Base-by-base conservation (phyloP, 2,797 vertebrate species). In the Mormyrus proboscirostris region DNA sequence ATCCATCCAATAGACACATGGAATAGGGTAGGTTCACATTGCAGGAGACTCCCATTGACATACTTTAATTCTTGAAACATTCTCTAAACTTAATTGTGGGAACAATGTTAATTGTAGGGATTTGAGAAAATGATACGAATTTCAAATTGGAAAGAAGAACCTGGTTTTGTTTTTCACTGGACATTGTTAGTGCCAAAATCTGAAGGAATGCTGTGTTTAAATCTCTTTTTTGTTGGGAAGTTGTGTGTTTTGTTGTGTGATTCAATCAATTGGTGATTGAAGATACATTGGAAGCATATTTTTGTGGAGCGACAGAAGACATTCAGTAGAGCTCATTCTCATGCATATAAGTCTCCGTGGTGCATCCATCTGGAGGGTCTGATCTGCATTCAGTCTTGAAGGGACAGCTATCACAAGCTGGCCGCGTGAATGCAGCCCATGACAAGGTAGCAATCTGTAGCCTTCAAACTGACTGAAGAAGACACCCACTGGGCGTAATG, bases 361-460 rank as follows among this genome's bases (percentile, higher is more conserved):
- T 25, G 49, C 2, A 53, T 53, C 22, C 49, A 50, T 85, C 25
- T 53, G 50, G 25, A 86, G 84, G 25, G 14, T 12, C 19, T 38
- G 47, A 33, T 47, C 47, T 86, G 25, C 49, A 29, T 86, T 59
- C 92, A 92, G 91, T 91, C 92, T 87, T 92, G 89, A 16, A 88
- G 93, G 94, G 92, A 91, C 85, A 79, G 92, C 92, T 89, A 92
- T 92, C 91, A 93, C 91, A 94, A 89, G 91, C 87, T 53, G 89
- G 87, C 90, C 94, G 94, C 95, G 95, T 95, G 94, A 94, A 95
- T 96, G 95, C 95, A 92, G n/a, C 94, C 94, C 94, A 94, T 94
- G 95, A 96, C 93, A 95, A 96, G 95, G 94, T 95, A 95, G 95
- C 95, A 96, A 96, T 96, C 95, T 94, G 94, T 94, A 94, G 94